phyloP scores from a whole-genome alignment of 2,797 vertebrate species.

The Avahi laniger region DNA sequence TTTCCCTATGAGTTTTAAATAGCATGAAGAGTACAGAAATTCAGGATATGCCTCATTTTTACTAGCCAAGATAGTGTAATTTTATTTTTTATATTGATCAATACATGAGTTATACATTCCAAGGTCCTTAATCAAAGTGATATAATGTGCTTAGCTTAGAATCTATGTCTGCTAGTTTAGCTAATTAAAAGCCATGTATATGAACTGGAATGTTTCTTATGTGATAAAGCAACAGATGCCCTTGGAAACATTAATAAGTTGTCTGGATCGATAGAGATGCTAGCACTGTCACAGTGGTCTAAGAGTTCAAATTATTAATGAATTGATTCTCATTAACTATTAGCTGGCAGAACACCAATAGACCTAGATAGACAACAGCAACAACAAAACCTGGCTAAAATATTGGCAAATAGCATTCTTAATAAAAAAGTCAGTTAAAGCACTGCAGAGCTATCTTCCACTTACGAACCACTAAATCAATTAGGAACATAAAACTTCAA shows the following conservation, averaged over 20 bases:
- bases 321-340: constrained; percentile 12
- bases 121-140: not conserved
- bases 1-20: not conserved
- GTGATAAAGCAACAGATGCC: constrained; percentile 60
- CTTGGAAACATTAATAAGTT: constrained; percentile 57
- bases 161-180: constrained; percentile 25
- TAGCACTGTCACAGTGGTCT: not conserved
- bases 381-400: not conserved
- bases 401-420: not conserved
- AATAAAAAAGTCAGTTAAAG: constrained; percentile 23
- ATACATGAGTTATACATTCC: not conserved
- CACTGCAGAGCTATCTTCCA: not conserved
- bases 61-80: not conserved
- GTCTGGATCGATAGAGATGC: not conserved
- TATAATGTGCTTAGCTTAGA: constrained; percentile 42
- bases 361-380: not conserved
- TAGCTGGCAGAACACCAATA: not conserved
- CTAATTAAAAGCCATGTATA: constrained; percentile 46
- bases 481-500: rapidly evolving
- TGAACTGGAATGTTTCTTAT: constrained; percentile 45
- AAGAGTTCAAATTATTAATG: not conserved
- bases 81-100: constrained; percentile 19
- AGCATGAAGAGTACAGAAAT: not conserved
- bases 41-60: not conserved
- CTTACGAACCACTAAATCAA: not conserved